Percentiles rank a stretch among this genome's conserved stretches.
Evolutionary conservation across 2,113 vertebrate species (phyloP).

Genomic region (Tragulus kanchil): DNA sequence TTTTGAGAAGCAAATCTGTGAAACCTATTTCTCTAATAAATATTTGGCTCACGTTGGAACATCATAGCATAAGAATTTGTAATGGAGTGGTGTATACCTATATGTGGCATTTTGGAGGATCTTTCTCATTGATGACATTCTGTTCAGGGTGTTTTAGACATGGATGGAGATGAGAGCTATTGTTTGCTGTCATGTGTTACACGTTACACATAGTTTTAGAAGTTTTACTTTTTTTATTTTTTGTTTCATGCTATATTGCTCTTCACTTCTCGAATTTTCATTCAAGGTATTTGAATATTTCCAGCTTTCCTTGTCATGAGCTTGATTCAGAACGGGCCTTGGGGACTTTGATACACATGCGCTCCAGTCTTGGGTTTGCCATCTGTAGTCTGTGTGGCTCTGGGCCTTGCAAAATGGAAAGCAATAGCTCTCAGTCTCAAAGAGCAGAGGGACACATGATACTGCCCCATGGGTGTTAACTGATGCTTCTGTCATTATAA

Average conservation of each 20-base stretch:
- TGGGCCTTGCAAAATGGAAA: background rate
- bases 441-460: background rate
- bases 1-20: conserved; percentile 40
- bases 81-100: background rate
- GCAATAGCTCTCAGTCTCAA: background rate
- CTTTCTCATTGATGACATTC: background rate
- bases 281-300: background rate
- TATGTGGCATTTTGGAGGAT: background rate
- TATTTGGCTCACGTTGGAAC: conserved; percentile 2
- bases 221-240: background rate
- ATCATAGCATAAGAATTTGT: background rate
- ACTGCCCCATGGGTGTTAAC: background rate
- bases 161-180: background rate
- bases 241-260: background rate
- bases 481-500: background rate
- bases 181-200: background rate
- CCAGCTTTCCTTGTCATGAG: background rate
- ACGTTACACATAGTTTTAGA: background rate
- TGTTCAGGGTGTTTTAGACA: background rate
- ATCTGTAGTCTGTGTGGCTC: background rate
- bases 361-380: background rate
- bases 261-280: background rate
- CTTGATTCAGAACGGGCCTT: background rate
- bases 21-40: conserved; percentile 25
- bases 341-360: background rate